A percentile compares a stretch with the other conserved stretches of the same genome.
These are phyloP conservation scores for Arenaria interpres DNA, from an alignment of 2,113 vertebrate genomes.

Conservation along the genomic window DNA sequence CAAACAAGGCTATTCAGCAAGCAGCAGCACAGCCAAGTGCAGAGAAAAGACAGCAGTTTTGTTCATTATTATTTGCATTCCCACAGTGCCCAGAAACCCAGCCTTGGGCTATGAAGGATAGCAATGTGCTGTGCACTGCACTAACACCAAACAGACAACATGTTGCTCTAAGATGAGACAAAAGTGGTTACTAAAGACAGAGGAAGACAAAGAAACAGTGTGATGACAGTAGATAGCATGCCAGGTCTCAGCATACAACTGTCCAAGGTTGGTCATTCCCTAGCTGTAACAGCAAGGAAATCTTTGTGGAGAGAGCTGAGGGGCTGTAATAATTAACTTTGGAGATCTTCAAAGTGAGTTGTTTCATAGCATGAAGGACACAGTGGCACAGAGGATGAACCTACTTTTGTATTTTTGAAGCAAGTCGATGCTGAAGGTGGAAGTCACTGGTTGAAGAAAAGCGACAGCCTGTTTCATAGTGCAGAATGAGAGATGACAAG, in stretches of 20 bases:
- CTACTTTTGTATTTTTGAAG: not conserved
- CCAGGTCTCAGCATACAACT: not conserved
- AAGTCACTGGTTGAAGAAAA: not conserved
- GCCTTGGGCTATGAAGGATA: not conserved
- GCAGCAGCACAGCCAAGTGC: not conserved
- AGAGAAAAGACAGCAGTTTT: not conserved
- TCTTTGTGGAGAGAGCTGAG: not conserved
- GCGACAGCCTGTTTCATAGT: not conserved
- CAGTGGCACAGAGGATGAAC: not conserved
- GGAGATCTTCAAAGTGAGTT: not conserved
- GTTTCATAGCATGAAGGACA: not conserved
- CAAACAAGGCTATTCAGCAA: rapidly evolving
- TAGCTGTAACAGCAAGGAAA: not conserved
- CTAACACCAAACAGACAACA: rapidly evolving
- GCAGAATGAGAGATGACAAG: not conserved
- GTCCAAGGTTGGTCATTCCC: not conserved
- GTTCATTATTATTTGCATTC: not conserved
- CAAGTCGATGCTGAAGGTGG: not conserved
- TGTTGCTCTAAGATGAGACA: not conserved
- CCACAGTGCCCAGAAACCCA: not conserved
- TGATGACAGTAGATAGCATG: not conserved
- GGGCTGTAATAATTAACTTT: not conserved
- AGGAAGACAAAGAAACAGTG: rapidly evolving
- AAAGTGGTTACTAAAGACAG: not conserved
- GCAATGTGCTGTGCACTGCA: not conserved